Evolutionary conservation across 30 jellyfish, hydroid and myxozoan species (phyloP).

Genomic region (Aurelia aurita): DNA sequence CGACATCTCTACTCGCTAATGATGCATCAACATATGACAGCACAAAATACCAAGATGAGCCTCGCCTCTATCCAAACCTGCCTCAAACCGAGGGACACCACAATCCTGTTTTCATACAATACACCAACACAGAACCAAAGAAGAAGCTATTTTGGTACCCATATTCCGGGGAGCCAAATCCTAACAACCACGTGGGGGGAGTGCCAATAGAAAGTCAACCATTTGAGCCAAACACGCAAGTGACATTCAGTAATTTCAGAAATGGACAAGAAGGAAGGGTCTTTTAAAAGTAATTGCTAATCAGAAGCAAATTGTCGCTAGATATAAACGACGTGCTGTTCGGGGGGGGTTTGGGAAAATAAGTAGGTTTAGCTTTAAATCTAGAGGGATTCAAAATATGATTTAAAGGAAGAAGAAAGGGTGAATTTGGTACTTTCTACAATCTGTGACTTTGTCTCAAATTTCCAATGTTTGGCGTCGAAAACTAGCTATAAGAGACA

Average conservation of each 20-base stretch:
- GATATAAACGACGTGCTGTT: too few species aligned
- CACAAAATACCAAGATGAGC: not conserved
- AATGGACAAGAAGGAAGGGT: not conserved
- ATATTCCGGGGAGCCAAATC: slow-evolving; percentile 36
- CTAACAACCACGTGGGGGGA: not conserved
- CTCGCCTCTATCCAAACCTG: not conserved
- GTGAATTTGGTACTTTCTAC: too few species aligned
- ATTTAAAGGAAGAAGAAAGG: too few species aligned
- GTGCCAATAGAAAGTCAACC: not conserved
- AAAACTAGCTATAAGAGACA: too few species aligned
- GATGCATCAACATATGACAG: not conserved
- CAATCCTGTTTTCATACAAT: slow-evolving; percentile 53
- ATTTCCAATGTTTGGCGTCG: too few species aligned
- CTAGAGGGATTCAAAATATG: too few species aligned
- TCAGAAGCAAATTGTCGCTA: too few species aligned
- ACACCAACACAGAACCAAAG: slow-evolving; percentile 21
- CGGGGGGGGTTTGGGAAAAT: too few species aligned
- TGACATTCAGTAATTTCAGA: slow-evolving; percentile 38
- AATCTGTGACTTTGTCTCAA: too few species aligned
- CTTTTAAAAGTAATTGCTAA: not conserved
- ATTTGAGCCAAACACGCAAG: not conserved
- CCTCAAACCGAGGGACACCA: slow-evolving; percentile 24
- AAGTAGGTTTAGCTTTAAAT: too few species aligned
- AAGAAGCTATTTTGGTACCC: slow-evolving; percentile 62
- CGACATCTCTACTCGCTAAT: slow-evolving; percentile 14